phyloP scores from a whole-genome alignment of 2,888 invertebrate species.

The Orchesella flavescens region DNA sequence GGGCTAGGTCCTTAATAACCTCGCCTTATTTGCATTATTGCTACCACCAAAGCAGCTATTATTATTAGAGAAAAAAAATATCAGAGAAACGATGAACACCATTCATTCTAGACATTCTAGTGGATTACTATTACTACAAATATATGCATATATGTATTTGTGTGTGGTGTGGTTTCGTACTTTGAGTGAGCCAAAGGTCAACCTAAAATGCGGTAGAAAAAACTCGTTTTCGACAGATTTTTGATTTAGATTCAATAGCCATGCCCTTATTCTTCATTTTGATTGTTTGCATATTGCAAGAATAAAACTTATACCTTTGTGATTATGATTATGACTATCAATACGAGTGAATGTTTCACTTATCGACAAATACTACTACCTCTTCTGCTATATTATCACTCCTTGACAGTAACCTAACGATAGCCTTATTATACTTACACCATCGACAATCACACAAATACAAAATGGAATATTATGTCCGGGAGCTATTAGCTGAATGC shows the following conservation, averaged over 20 bases:
- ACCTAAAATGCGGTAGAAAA: slow-evolving; percentile 41
- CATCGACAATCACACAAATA: too few relatives aligned
- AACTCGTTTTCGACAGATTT: slow-evolving; percentile 56
- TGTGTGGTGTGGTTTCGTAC: background rate
- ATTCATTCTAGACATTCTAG: background rate
- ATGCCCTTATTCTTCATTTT: slow-evolving; percentile 48
- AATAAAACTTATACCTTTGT: background rate
- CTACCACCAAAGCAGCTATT: background rate
- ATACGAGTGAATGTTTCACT: background rate
- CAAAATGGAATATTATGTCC: slow-evolving; percentile 26
- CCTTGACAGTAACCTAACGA: background rate
- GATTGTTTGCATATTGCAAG: slow-evolving; percentile 44
- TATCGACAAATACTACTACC: background rate
- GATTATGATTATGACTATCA: background rate
- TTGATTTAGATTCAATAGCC: slow-evolving; percentile 54
- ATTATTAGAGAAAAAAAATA: background rate
- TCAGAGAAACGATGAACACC: background rate
- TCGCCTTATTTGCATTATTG: slow-evolving; percentile 12
- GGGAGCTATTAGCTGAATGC: slow-evolving; percentile 51
- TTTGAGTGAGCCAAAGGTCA: slow-evolving; percentile 43
- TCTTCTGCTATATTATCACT: background rate
- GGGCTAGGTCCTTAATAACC: background rate
- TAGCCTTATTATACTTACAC: too few relatives aligned
- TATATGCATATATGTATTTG: background rate
- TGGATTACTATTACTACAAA: too few relatives aligned